These are phyloP conservation scores for Danaus chrysippus DNA, from an alignment of 2,888 invertebrate genomes.

Conservation along the genomic window DNA sequence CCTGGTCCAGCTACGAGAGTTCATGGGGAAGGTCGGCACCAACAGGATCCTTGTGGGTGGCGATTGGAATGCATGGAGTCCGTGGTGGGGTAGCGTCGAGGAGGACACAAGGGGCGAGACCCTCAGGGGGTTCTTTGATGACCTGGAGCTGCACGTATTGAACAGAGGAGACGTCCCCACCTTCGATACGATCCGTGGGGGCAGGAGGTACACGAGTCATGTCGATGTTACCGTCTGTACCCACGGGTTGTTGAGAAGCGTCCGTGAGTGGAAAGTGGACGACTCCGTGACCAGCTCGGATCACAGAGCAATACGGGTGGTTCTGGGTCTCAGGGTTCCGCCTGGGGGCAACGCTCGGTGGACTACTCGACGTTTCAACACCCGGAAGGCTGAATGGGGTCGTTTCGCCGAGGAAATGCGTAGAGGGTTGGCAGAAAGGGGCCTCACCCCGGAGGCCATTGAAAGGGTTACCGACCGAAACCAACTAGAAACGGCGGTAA, in stretches of 20 bases:
- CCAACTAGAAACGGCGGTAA: neutral
- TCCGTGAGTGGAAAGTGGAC: neutral
- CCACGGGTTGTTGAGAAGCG: neutral
- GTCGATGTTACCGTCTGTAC: slow-evolving; percentile 28
- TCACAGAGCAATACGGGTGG: too few relatives aligned
- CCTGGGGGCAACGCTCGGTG: too few relatives aligned
- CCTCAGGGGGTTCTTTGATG: slow-evolving; percentile 12
- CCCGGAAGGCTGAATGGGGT: neutral
- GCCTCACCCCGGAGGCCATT: neutral
- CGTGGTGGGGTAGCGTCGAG: slow-evolving; percentile 30
- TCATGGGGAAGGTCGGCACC: neutral
- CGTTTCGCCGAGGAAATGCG: neutral
- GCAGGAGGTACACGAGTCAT: slow-evolving; percentile 11
- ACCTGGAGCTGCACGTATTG: slow-evolving; percentile 20
- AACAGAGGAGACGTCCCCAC: slow-evolving; percentile 25
- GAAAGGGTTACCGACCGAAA: neutral
- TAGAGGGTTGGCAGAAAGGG: neutral
- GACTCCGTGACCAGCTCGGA: neutral
- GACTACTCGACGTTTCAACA: too few relatives aligned
- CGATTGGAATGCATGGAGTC: slow-evolving; percentile 31
- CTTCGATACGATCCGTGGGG: slow-evolving; percentile 22
- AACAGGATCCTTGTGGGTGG: slow-evolving; percentile 27
- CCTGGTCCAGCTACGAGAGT: neutral
- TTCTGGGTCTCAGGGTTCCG: too few relatives aligned
- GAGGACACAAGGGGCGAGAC: slow-evolving; percentile 26